Evolutionary conservation across 37 sponge, comb jelly and placozoan genomes (phyloP).

Genomic region (Bolinopsis microptera): DNA sequence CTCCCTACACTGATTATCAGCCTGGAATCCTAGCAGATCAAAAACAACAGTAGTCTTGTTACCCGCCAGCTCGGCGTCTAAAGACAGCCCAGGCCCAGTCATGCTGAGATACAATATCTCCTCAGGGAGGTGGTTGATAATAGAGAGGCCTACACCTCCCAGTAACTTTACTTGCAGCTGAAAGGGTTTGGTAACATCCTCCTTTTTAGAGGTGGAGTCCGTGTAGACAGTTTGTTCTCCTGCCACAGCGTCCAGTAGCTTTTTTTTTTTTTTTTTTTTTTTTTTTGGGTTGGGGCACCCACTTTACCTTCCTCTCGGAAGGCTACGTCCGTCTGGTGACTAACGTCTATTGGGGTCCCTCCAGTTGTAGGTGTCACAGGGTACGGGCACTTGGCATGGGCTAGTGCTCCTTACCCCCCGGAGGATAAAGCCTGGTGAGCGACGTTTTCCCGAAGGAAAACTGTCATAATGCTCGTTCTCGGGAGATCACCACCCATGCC

Average conservation of each 20-base stretch:
- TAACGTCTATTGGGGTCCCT: no score
- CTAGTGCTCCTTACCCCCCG: no score
- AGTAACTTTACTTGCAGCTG: not conserved
- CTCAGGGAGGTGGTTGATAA: constrained; percentile 52
- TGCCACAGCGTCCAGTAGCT: not conserved
- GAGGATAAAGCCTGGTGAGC: no score
- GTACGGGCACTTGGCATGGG: no score
- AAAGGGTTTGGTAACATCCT: not conserved
- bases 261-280: no score
- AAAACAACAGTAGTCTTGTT: not conserved
- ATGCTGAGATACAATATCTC: not conserved
- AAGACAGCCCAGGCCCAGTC: not conserved
- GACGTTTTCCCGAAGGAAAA: no score
- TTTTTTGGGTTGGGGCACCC: no score
- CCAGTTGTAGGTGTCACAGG: no score
- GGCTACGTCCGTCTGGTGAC: no score
- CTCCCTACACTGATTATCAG: constrained; percentile 35
- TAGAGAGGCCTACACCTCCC: constrained; percentile 6
- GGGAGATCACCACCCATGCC: no score
- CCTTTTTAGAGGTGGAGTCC: not conserved
- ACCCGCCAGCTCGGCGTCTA: not conserved
- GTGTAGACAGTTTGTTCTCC: not conserved
- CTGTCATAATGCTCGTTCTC: no score
- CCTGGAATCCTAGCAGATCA: not conserved
- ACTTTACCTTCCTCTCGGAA: no score